Evolutionary conservation across 23 tunicate genomes (phyloP), one percentile per base, ranked within the genome.

Genomic region (Halocynthia aurantium): DNA sequence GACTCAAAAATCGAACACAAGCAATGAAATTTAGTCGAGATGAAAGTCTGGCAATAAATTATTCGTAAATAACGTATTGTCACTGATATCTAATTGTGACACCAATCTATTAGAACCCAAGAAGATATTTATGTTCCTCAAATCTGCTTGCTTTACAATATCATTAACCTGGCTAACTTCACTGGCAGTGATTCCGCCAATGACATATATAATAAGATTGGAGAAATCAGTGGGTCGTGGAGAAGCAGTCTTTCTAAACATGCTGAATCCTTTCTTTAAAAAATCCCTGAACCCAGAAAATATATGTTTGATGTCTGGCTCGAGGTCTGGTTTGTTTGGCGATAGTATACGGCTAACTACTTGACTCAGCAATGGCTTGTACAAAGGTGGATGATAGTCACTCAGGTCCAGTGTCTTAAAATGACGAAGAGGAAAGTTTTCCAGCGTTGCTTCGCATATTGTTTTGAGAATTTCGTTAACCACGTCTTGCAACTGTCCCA

Each of bases 221-320:
- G 72, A 53, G 22, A 61, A 81, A 70, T 84, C 88, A 52, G 44
- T 67, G 7, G 88, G 88, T 69, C 88, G 58, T 40, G 88, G 88
- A 10, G 82, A 82, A 19, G 61, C 64, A 22, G 78, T 77, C 56
- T 84, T 84, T 58, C 81, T 75, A 7, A 84, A 84, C 88, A 84
- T 84, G 58, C 88, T 84, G 51, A 84, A 70, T 61, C 88, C 88
- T 11, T 72, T 64, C 53, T 84, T 84, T 12, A 84, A 53, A 10
- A 84, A 61, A 78, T 84, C 88, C 76, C 58, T 77, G 40, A 75
- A 58, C 40, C 88, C 88, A 8, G 88, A 77, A 8, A 82, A 65
- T 40, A 84, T 56, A 57, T 84, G 77, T 49, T 77, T 78, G 50
- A 84, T 81, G 51, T 84, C 88, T 6, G 88, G 88, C 19, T 84